Evolutionary conservation across 2,888 invertebrate genomes (phyloP), one percentile per base, ranked within the genome.

Genomic region (Harpalus rufipes): DNA sequence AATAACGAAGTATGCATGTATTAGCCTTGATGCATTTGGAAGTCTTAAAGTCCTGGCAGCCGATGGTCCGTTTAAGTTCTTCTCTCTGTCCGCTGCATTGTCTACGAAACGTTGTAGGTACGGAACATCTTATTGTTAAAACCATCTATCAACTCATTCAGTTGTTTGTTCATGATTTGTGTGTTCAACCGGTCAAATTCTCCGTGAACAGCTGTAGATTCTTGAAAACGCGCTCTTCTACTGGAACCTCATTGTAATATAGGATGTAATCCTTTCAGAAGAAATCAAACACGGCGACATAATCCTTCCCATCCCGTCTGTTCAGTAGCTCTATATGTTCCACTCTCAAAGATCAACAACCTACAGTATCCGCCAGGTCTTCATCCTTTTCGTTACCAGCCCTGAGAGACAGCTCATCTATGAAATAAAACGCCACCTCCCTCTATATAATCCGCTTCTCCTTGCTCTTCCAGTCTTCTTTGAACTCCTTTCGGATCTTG

Each of bases 331-430:
- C 94, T 87, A 99, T 97, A 89, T 99, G 99, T 92, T 99, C 99
- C 39, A 97, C 97, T 85, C 99, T 94, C 86, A 99, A 92, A 0
- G 99, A 99, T 92, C 99, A 99, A 90, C 99, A 99, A 90, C 99
- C 99, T 0, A 99, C 99, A 0, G 99, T 99, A 89, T 99, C 99
- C 0, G 99, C 99, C 91, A 99, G 99, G 90, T 99, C 99, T 91
- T 99, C 99, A 90, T 99, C 99, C 90, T 99, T 99, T 91, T 99
- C 99, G 90, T 99, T 99, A 92, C 98, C 94, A 87, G 98, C 99
- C 94, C 99, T 97, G 88, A 99, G 93, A n/a, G 99, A 99, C 86
- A 99, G 93, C 89, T 97, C 98, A 92, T 99, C 99, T 90, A 99
- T 99, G 89, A 99, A 99, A 90, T 99, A 99, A 81, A 99, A 92